Evolutionary conservation across 1,140 invertebrate genomes (phyloP), one percentile per base, ranked within the genome.

Genomic region (Liolophura sinensis): DNA sequence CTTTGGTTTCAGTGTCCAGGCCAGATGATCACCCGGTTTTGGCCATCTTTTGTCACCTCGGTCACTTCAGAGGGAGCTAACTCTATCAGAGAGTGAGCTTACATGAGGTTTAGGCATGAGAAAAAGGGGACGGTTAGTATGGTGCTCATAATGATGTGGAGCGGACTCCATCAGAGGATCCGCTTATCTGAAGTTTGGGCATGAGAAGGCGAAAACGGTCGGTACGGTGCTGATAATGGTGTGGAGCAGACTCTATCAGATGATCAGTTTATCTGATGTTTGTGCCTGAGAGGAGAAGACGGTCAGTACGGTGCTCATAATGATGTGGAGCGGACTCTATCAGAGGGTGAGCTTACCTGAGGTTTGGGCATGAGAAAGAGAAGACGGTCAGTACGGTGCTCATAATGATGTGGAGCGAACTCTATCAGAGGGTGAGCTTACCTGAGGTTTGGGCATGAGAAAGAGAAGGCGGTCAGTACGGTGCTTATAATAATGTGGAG

Each of bases 331-430:
- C 75, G 9, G 72, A 78, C 55, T 75, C 75, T 47, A 73, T 72
- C 59, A 75, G 63, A 24, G n/a, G 22, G 9, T 31, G 18, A n/a
- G 18, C 58, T 78, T 85, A 92, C 92, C 86, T 95, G 95, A 58
- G 92, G 92, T 87, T 96, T 96, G 73, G 91, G 92, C 80, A 96
- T 89, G 65, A 91, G 90, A 77, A 96, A 95, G 47, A 96, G 86
- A 65, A 96, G 88, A 85, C 95, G 94, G 77, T 95, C 92, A 55
- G 92, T 91, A 31, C 89, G 89, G 14, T 70, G 71, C 55, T 54
- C 64, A n/a, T 67, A 67, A 67, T 48, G 64, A 47, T 51, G 62
- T 67, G 52, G 59, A 62, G 16, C 48, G 24, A 12, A 20, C 3
- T 54, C 24, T 12, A 54, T 54, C n/a, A 54, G 51, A 54, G 3